Evolutionary conservation across 1,140 invertebrate species (phyloP), one percentile per base, ranked within the genome.

Genomic region (Nasonia giraulti): DNA sequence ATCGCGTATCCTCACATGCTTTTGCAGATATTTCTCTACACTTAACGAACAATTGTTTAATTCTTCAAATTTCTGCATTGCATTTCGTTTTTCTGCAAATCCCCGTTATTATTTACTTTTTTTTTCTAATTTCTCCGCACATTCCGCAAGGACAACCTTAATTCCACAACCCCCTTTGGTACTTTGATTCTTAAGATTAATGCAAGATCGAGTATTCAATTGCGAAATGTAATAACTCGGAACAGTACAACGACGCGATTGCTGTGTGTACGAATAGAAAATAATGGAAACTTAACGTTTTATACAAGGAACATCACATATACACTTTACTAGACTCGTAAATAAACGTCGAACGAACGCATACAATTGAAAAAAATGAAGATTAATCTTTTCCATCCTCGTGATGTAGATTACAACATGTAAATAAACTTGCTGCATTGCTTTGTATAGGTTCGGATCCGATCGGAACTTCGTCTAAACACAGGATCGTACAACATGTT

Each of bases 151-250:
- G 14, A 69, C 33, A 80, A 37, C 62, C 37, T n/a, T 68, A 23
- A 12, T n/a, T n/a, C 37, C 11, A 83, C 14, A 75, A 83, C 14
- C 69, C 47, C 44, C 55, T 66, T 74, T 83, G 62, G 75, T 77
- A 77, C 75, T 78, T 83, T 83, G 75, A 76, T 40, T 81, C 82
- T 77, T 78, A 83, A 83, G 14, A 78, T 78, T 80, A 80, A 83
- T 76, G 44, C 55, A 83, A 75, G 73, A 83, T 37, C n/a, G 55
- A 83, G 74, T 77, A 47, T 83, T 77, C 17, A 75, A 44, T 8
- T 37, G 20, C 20, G 33, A 4, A 37, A 7, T 62, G 20, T 44
- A 44, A 44, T 44, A 44, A 44, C 40, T 44, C 40, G 0, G 40
- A 44, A 44, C 33, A 37, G 40, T 44, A 44, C 40, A 44, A 44